Conservation (phyloP, 2,797 vertebrate species). For the Scleropages formosus region DNA sequence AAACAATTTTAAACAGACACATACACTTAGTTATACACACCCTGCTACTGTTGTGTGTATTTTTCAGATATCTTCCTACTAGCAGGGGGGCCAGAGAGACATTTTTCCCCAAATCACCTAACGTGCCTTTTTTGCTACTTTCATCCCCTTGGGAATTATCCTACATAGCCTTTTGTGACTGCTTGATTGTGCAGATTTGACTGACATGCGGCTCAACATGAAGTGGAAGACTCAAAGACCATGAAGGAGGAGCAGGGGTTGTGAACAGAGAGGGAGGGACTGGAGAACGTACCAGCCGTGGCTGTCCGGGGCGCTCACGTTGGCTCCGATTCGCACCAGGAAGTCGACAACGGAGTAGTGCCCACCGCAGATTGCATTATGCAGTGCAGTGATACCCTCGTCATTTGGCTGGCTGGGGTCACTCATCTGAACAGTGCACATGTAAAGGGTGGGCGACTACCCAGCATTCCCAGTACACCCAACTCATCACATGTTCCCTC, state of each 20-base stretch:
- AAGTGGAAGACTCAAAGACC: background rate
- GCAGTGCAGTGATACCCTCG: constrained; percentile 89
- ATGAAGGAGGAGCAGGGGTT: background rate
- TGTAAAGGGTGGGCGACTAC: constrained; percentile 28
- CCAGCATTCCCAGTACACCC: background rate
- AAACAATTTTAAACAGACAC: no score
- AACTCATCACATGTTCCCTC: background rate
- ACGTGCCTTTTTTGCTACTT: no score
- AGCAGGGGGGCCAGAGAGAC: no score
- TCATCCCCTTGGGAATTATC: no score
- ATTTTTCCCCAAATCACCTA: no score
- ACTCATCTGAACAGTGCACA: constrained; percentile 65
- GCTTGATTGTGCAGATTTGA: no score
- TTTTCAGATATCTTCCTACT: no score
- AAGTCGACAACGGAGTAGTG: constrained; percentile 83
- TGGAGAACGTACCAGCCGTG: constrained; percentile 77
- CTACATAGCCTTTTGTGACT: no score
- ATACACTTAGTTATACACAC: no score
- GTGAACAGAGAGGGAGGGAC: background rate
- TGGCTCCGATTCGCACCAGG: constrained; percentile 79
- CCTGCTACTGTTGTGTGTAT: no score
- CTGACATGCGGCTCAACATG: background rate
- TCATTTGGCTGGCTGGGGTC: constrained; percentile 88
- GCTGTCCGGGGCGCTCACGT: constrained; percentile 85
- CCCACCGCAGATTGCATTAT: constrained; percentile 88